Base-by-base conservation (phyloP, 2,888 invertebrate species). In the Brenthis hecate region DNA sequence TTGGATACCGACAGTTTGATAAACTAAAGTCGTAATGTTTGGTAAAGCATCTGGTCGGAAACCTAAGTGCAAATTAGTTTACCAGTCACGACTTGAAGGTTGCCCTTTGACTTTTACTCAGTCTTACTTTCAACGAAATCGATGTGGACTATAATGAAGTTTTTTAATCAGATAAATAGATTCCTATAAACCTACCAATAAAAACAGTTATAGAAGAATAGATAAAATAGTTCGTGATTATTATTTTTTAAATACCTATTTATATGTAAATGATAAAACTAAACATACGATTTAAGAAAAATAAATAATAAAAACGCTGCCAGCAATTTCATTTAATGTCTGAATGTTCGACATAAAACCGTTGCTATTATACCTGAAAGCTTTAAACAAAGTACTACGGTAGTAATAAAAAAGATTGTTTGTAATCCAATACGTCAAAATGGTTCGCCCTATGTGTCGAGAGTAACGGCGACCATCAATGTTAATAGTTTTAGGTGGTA, bases 21-120 rank as follows among this genome's bases (percentile, higher is more conserved):
- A 88, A 86, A 88, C 88, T 87, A 84, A 81, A 77, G 77, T 80
- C 84, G 81, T 87, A 86, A 88, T 84, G 83, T 85, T 82, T 80
- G 76, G 72, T 68, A 70, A 72, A 77, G 75, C 76, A 77, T 74
- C 74, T 75, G 73, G 77, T 75, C 78, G 78, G 78, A 79, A 77
- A 77, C 60, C 76, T 63, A 70, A 66, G 73, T 65, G 63, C 55
- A 67, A 75, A 80, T 86, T 78, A 70, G 78, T 72, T 83, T 73
- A 68, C 84, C 58, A 74, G 80, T 80, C 87, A 87, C 87, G 86
- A 65, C 73, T 75, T 74, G 79, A 78, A 79, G 79, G 81, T 78
- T 80, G 79, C 82, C 74, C 81, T 80, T 79, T 81, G 84, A 87
- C 85, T 83, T 80, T 79, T 78, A 76, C 82, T 85, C 86, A 85